These are phyloP conservation scores for Belgica antarctica DNA, from an alignment of 2,888 invertebrate species.

Conservation along the genomic window DNA sequence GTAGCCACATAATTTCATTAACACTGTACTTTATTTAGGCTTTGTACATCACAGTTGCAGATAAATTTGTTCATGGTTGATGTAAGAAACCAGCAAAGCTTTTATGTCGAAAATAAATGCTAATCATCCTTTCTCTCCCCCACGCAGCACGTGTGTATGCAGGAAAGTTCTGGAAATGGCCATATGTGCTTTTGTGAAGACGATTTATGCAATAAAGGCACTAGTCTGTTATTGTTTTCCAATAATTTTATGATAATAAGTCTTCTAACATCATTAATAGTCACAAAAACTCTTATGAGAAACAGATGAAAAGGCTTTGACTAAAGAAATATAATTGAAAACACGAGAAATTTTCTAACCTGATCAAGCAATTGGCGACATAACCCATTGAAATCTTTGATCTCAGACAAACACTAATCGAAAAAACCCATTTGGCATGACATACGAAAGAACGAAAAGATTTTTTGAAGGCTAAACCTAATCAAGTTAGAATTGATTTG, in stretches of 20 bases:
- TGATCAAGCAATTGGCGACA: not conserved
- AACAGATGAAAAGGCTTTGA: constrained; percentile 33
- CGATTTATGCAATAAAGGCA: constrained; percentile 81
- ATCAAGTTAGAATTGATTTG: too few relatives aligned
- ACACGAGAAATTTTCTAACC: not conserved
- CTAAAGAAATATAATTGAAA: not conserved
- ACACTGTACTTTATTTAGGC: constrained; percentile 57
- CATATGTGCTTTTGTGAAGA: constrained; percentile 99
- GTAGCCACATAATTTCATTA: not conserved
- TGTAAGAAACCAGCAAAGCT: constrained; percentile 45
- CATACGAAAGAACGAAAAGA: too few relatives aligned
- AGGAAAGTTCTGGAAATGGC: constrained; percentile 96
- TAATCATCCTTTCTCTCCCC: constrained; percentile 46
- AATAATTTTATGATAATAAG: constrained; percentile 31
- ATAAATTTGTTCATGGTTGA: constrained; percentile 97
- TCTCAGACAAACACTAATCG: too few relatives aligned
- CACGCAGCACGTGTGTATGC: constrained; percentile 85
- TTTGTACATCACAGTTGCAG: constrained; percentile 89
- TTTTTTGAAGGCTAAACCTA: too few relatives aligned
- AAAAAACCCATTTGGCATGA: too few relatives aligned
- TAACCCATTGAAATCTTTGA: constrained; percentile 7
- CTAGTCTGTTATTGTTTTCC: constrained; percentile 35
- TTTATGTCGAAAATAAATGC: not conserved
- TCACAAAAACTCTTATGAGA: not conserved
- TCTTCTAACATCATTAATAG: constrained; percentile 14